Evolutionary conservation across 1,140 invertebrate species (phyloP).

Genomic region (Arctopsyche grandis): DNA sequence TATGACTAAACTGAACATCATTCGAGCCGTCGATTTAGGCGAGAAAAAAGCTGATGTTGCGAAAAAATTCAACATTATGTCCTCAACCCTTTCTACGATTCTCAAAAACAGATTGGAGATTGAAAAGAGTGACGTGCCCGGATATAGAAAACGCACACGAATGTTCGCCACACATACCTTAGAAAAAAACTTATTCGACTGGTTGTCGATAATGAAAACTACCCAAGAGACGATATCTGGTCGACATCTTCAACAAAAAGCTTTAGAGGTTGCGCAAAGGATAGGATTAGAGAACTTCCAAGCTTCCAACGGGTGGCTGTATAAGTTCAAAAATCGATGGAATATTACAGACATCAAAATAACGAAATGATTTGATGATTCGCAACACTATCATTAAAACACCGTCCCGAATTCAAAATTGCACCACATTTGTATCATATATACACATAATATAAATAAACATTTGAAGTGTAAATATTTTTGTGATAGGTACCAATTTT

Average conservation of each 20-base stretch:
- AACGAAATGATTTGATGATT: not conserved
- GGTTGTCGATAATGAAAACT: not conserved
- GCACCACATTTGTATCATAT: no score
- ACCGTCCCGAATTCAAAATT: no score
- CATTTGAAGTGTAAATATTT: no score
- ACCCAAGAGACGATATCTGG: not conserved
- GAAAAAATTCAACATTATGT: not conserved
- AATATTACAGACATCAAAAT: not conserved
- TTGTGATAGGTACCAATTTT: no score
- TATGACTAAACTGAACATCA: not conserved
- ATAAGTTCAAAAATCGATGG: conserved; percentile 1
- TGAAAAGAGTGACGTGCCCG: not conserved
- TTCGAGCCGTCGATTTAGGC: not conserved
- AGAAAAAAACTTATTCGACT: not conserved
- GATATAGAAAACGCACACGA: not conserved
- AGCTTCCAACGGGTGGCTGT: not conserved
- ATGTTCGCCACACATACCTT: not conserved
- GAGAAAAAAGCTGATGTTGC: not conserved
- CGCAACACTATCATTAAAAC: no score
- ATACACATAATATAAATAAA: no score
- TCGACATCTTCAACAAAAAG: not conserved
- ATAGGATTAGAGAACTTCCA: not conserved
- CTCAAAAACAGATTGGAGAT: not conserved
- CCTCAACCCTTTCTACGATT: not conserved
- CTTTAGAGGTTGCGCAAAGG: not conserved